A percentile compares a stretch with the other conserved stretches of the same genome.
These are phyloP conservation scores for Trochalopteron elliotii DNA, from an alignment of 2,113 vertebrate species.

Conservation along the genomic window DNA sequence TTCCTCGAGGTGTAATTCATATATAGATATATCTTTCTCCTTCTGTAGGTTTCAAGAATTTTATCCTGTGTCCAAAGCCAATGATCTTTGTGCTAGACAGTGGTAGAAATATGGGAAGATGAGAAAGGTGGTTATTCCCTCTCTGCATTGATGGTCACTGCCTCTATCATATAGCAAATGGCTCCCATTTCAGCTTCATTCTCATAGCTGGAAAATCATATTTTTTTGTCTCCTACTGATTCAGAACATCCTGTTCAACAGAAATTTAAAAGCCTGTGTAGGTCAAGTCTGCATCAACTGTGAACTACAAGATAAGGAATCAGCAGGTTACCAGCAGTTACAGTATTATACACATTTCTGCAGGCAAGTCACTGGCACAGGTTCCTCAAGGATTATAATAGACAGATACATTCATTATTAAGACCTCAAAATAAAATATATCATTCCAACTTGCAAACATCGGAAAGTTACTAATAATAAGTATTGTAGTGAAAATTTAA, in stretches of 20 bases:
- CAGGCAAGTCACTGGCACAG: not conserved
- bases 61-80: not conserved
- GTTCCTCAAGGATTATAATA: not conserved
- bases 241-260: not conserved
- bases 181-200: not conserved
- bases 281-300: not conserved
- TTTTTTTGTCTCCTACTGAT: not conserved
- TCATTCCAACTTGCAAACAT: not conserved
- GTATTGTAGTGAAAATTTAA: not conserved
- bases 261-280: not conserved
- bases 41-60: not conserved
- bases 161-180: not conserved
- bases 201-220: not conserved
- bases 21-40: not conserved
- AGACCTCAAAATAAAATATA: not conserved
- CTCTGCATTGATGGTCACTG: not conserved
- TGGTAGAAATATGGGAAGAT: not conserved
- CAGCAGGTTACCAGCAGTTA: not conserved
- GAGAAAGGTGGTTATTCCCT: not conserved
- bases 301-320: not conserved
- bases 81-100: not conserved
- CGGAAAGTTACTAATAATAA: not conserved
- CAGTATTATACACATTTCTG: not conserved
- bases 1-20: not conserved
- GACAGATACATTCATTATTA: not conserved